A percentile compares a stretch with the other conserved stretches of the same genome.
phyloP scores from a whole-genome alignment of 2,888 invertebrate species.

The Megastigmus dorsalis region DNA sequence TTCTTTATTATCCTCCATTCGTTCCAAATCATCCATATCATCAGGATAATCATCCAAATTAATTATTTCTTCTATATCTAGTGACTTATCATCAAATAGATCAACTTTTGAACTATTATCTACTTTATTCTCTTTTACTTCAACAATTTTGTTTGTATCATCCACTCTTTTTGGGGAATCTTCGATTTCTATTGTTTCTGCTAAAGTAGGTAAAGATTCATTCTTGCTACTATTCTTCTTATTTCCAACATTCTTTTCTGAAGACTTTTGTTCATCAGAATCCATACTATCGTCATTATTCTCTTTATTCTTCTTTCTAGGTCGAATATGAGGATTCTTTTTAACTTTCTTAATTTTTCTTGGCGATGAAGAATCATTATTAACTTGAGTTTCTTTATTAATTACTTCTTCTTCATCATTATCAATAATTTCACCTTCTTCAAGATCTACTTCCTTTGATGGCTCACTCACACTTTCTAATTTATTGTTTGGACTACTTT shows the following conservation, averaged over 20 bases:
- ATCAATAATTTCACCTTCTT: conserved; percentile 54
- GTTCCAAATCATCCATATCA: conserved; percentile 69
- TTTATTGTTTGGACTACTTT: conserved; percentile 31
- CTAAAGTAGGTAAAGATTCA: neutral
- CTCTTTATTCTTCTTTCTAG: conserved; percentile 34
- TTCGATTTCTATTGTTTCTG: conserved; percentile 37
- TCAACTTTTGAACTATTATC: conserved; percentile 39
- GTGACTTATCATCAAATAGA: conserved; percentile 61
- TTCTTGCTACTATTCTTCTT: conserved; percentile 38
- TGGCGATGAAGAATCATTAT: neutral
- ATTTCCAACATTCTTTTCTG: conserved; percentile 12
- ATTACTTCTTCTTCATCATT: conserved; percentile 39
- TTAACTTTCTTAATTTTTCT: conserved; percentile 50
- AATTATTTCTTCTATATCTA: conserved; percentile 70
- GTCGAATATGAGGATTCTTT: conserved; percentile 46
- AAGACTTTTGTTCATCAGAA: neutral
- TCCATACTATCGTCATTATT: neutral
- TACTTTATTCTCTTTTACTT: conserved; percentile 27
- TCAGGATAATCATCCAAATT: conserved; percentile 72
- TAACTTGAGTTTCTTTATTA: conserved; percentile 8
- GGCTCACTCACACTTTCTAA: neutral
- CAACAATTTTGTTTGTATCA: conserved; percentile 7
- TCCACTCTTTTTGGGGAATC: conserved; percentile 39
- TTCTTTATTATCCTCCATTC: conserved; percentile 45
- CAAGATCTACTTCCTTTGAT: conserved; percentile 45